Base-by-base conservation (phyloP, 2,888 invertebrate species). In the Danaus chrysippus region DNA sequence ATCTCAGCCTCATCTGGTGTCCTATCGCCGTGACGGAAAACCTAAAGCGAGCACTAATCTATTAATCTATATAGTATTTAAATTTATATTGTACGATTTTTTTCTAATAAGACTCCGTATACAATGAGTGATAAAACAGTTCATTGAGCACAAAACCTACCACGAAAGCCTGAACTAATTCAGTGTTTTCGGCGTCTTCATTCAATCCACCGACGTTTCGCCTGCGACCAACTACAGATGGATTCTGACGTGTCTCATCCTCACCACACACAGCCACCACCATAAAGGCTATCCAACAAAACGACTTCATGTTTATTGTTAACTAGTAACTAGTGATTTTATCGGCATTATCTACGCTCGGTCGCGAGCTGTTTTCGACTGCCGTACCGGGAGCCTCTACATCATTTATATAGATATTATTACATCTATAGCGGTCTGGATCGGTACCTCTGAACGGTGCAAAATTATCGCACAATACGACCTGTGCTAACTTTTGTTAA, bases 11-110 rank as follows among this genome's bases (percentile, higher is more conserved):
- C 70, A 63, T 93, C 93, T 0, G 95, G 94, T 17, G 94, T 93
- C 62, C 95, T 87, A 74, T 95, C 95, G 1, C 95, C 95, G 75
- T 95, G 95, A 54, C 95, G 91, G 77, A 93, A 94, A 44, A 95
- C 75, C 93, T 94, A 77, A n/a, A 73, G 13, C 13, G 9, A 43
- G 61, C 41, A 34, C 15, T 11, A 41, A n/a, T 34, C 23, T 34
- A 6, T 34, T 34, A 3, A 34, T 34, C 23, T 34, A 34, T 34
- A 34, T 34, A 34, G 2, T 34, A 34, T 34, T 42, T 41, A 58
- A 52, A n/a, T 17, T 6, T 52, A 49, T 49, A 49, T 17, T 49
- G 15, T 49, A 17, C 23, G 23, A 23, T 5, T 34, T 34, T 34
- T 34, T 34, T 34, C 23, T 34, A 34, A 5, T 34, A 34, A 34